Conservation (phyloP, 2,888 invertebrate genomes). For the Pilophorus perplexus region DNA sequence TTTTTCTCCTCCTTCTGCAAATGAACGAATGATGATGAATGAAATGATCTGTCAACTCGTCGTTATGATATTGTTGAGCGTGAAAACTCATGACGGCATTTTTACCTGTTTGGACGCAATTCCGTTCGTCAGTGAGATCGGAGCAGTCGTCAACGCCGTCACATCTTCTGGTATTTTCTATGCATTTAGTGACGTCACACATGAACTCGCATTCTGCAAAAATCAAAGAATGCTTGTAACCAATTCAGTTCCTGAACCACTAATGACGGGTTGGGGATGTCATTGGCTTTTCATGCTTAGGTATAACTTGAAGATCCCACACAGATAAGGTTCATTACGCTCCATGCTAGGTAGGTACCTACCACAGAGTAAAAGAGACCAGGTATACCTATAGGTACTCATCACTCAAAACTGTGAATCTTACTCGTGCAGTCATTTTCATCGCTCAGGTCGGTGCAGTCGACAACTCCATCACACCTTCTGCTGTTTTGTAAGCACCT, state of each 20-base stretch:
- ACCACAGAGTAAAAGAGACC: no score
- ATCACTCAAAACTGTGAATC: no score
- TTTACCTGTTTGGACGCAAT: constrained; percentile 23
- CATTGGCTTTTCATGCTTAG: no score
- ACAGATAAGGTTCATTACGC: no score
- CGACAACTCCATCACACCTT: constrained; percentile 29
- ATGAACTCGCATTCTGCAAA: constrained; percentile 28
- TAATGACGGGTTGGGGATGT: no score
- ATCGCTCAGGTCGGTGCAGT: constrained; percentile 29
- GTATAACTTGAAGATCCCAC: no score
- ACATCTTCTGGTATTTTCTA: constrained; percentile 35
- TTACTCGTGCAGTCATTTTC: constrained; percentile 31
- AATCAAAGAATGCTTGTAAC: no score
- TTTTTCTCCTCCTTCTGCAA: not conserved
- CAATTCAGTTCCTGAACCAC: no score
- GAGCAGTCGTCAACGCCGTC: constrained; percentile 32
- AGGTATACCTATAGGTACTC: no score
- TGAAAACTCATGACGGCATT: not conserved
- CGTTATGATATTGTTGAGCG: not conserved
- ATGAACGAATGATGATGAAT: not conserved
- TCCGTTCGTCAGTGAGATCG: constrained; percentile 32
- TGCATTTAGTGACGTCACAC: constrained; percentile 35
- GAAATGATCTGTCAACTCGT: not conserved
- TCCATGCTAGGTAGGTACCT: no score
- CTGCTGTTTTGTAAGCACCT: constrained; percentile 10